Conservation (phyloP, 2,797 vertebrate species). For the Cryptoprocta ferox region DNA sequence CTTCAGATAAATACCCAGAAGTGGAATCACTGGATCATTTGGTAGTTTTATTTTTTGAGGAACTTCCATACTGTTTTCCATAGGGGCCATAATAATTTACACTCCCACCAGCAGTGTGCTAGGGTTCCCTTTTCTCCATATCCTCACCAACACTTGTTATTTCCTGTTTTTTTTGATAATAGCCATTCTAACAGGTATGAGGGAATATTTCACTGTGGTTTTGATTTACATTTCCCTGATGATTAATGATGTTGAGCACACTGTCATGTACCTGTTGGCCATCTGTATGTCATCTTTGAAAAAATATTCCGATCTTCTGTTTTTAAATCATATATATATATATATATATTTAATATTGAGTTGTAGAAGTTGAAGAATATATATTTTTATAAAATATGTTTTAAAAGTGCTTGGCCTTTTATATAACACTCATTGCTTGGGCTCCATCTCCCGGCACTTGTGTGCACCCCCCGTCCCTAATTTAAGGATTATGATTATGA, state of each 20-base stretch:
- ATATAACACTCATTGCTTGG: not conserved
- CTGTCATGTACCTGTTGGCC: not conserved
- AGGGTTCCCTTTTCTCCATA: not conserved
- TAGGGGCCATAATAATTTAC: not conserved
- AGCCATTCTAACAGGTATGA: not conserved
- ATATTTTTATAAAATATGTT: slow-evolving; percentile 6
- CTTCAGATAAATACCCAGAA: not conserved
- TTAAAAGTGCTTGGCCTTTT: not conserved
- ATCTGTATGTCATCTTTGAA: not conserved
- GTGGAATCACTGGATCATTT: not conserved
- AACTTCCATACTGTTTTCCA: not conserved
- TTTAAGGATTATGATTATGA: no score
- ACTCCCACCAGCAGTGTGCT: not conserved
- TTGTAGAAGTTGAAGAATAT: not conserved
- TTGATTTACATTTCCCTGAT: not conserved
- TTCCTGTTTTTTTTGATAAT: not conserved
- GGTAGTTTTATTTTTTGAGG: not conserved
- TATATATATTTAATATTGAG: not conserved
- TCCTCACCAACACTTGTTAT: not conserved
- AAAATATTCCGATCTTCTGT: not conserved
- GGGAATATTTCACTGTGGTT: not conserved
- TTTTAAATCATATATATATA: not conserved
- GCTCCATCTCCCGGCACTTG: not conserved
- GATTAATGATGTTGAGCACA: not conserved
- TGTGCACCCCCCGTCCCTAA: not conserved